A percentile compares a stretch with the other conserved stretches of the same genome.
phyloP scores from a whole-genome alignment of 2,797 vertebrate genomes.

The Antrozous pallidus region DNA sequence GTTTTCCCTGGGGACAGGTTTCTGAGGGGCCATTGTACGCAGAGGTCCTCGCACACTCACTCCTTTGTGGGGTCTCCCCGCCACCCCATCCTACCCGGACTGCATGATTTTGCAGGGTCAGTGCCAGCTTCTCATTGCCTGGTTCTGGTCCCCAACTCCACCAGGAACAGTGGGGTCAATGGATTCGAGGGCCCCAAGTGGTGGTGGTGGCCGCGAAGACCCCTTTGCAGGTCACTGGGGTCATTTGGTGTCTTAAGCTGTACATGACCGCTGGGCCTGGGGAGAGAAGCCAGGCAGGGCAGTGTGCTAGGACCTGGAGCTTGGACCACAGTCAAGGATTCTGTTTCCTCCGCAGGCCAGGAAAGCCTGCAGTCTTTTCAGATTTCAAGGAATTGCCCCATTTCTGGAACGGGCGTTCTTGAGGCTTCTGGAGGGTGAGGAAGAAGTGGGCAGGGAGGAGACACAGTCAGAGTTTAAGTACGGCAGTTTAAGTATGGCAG shows the following conservation, averaged over 20 bases:
- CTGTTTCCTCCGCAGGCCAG: background rate
- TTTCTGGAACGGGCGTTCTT: background rate
- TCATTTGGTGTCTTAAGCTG: background rate
- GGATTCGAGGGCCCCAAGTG: accelerated
- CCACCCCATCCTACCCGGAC: background rate
- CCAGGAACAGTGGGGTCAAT: background rate
- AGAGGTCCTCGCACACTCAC: background rate
- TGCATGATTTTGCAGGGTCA: background rate
- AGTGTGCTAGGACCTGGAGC: background rate
- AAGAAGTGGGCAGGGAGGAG: background rate
- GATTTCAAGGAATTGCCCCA: background rate
- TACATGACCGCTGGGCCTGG: background rate
- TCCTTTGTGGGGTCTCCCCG: constrained; percentile 19
- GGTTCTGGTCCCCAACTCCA: background rate
- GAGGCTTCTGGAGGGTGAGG: background rate
- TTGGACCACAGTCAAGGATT: background rate
- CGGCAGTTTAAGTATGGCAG: no score
- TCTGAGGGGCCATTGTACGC: constrained; percentile 59
- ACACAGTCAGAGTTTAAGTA: no score
- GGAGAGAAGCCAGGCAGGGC: accelerated
- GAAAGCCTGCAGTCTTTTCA: background rate
- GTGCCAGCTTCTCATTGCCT: constrained; percentile 16
- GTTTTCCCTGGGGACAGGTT: constrained; percentile 21
- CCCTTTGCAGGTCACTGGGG: background rate
- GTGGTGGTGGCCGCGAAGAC: background rate